Evolutionary conservation across 2,113 vertebrate species (phyloP), one percentile per base, ranked within the genome.

Genomic region (Myrmophylax atrothorax): DNA sequence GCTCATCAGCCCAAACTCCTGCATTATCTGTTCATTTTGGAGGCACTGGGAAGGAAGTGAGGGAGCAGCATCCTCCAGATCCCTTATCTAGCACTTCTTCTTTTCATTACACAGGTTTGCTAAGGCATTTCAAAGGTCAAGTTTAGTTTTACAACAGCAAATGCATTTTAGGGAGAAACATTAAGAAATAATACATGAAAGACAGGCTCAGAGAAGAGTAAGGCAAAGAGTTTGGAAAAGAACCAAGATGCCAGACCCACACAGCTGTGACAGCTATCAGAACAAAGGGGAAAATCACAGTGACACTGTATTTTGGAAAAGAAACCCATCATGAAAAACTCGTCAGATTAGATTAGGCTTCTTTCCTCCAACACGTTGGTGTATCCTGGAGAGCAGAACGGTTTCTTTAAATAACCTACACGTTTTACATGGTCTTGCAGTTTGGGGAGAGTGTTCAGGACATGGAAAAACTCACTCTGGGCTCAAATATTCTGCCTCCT

Each of bases 191-290:
- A 58, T 76, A 84, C 18, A 49, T 82, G 62, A 82, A 87, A 83
- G 18, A 37, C 12, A 58, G 52, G 46, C 77, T 78, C 47, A 64
- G 66, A 89, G n/a, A 46, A 87, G 20, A 79, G 17, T 46, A 82
- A 44, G 19, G 44, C 31, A 93, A 67, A 8, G 50, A 12, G 3
- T 62, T 53, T 82, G 46, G 56, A 62, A 92, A 92, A 76, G 50
- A 23, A 75, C n/a, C 0, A 0, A 85, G 29, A 12, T 56, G 15
- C 24, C 73, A 90, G 64, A 58, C 26, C 46, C 76, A 89, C 0
- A 0, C 42, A 13, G 26, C 19, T 64, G 52, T 0, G 0, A 59
- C 47, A 90, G 73, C 50, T 77, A 2, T 77, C n/a, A 89, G 47
- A 82, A 33, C 42, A 82, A 44, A 55, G 53, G n/a, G 60, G 60